Percentiles rank a stretch among this genome's conserved stretches.
phyloP scores from a whole-genome alignment of 2,888 invertebrate genomes.

The Monoplex corrugatus region DNA sequence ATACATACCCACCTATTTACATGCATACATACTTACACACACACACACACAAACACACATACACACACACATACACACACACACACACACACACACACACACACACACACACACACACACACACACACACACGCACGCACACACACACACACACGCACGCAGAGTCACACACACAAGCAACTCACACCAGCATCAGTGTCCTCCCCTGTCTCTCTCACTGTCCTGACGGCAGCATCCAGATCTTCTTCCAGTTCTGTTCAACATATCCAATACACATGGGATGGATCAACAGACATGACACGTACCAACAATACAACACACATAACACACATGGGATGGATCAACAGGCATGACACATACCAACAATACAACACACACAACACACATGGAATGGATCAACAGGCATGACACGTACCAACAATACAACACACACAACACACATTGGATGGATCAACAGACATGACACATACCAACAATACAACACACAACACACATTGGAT shows the following conservation, averaged over 20 bases:
- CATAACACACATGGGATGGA: not conserved
- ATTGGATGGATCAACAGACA: too few species aligned
- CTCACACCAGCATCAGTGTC: conserved; percentile 76
- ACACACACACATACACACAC: not conserved
- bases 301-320: not conserved
- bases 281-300: not conserved
- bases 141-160: not conserved
- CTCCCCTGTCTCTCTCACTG: conserved; percentile 76
- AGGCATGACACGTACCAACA: too few species aligned
- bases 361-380: not conserved
- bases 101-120: not conserved
- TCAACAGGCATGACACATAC: not conserved
- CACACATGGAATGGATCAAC: too few species aligned
- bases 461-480: too few species aligned
- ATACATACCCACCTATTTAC: not conserved
- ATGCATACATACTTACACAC: not conserved
- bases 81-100: not conserved
- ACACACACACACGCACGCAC: conserved; percentile 3
- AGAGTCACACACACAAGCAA: not conserved
- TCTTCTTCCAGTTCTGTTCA: conserved; percentile 78
- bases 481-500: too few species aligned
- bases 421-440: too few species aligned
- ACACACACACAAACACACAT: not conserved
- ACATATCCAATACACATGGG: not conserved
- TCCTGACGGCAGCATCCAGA: conserved; percentile 77